phyloP scores from a whole-genome alignment of 2,888 invertebrate genomes.

The Euproctis similis region DNA sequence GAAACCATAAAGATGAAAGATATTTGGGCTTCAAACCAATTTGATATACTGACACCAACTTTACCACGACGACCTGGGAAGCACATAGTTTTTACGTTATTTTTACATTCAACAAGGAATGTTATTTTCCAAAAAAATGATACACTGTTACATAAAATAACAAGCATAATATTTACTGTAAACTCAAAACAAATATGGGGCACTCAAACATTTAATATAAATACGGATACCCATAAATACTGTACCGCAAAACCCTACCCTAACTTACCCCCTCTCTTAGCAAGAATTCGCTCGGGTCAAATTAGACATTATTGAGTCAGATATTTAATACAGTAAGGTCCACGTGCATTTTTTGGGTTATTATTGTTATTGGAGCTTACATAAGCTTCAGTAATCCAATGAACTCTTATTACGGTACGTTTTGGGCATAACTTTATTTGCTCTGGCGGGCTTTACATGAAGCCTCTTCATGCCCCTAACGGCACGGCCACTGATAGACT shows the following conservation, averaged over 20 bases:
- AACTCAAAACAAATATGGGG: constrained; percentile 31
- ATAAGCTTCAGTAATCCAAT: constrained; percentile 67
- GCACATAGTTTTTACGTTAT: no score
- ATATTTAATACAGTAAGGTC: constrained; percentile 64
- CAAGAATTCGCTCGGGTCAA: constrained; percentile 40
- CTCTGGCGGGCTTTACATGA: constrained; percentile 48
- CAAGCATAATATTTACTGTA: no score
- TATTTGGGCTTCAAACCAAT: no score
- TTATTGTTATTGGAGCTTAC: constrained; percentile 68
- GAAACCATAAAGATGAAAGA: no score
- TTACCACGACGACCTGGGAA: no score
- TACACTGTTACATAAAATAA: no score
- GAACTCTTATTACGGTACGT: constrained; percentile 68
- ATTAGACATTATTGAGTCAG: constrained; percentile 70
- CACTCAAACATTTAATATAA: constrained; percentile 53
- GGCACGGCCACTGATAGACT: constrained; percentile 57
- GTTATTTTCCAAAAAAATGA: no score
- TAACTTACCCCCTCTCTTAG: constrained; percentile 26
- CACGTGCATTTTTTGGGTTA: constrained; percentile 73
- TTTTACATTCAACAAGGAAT: no score
- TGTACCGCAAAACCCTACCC: constrained; percentile 32
- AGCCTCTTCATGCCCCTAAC: constrained; percentile 60
- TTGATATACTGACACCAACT: no score
- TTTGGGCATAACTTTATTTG: constrained; percentile 66
- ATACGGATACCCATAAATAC: constrained; percentile 63